Percentiles rank a stretch among this genome's conserved stretches.
Evolutionary conservation across 2,888 invertebrate species (phyloP).

Genomic region (Caenorhabditis sp.): DNA sequence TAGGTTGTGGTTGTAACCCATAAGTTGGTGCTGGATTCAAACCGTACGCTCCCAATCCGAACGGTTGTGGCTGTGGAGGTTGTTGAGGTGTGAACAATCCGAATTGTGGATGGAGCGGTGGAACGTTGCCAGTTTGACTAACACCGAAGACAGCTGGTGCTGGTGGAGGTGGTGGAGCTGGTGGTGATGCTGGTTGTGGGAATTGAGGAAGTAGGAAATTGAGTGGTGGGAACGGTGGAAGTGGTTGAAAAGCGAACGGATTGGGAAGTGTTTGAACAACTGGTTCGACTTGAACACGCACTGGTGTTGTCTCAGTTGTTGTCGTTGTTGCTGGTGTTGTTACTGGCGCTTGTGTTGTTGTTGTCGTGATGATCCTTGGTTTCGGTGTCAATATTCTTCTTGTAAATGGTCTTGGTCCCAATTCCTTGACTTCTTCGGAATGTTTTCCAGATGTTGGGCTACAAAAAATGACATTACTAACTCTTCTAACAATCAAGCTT

Average conservation of each 20-base stretch:
- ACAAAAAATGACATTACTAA: conserved; percentile 8
- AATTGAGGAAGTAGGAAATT: conserved; percentile 20
- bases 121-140: conserved; percentile 14
- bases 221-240: conserved; percentile 38
- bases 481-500: not conserved
- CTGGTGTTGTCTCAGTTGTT: conserved; percentile 17
- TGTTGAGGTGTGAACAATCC: conserved; percentile 27
- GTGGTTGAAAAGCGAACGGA: conserved; percentile 26
- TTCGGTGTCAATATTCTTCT: conserved; percentile 29
- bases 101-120: conserved; percentile 18
- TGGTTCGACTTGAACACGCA: conserved; percentile 32
- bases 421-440: not conserved
- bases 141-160: conserved; percentile 22
- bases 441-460: conserved; percentile 38
- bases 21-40: conserved; percentile 20
- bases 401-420: conserved; percentile 14
- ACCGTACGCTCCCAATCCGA: conserved; percentile 20
- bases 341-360: conserved; percentile 24
- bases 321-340: conserved; percentile 6
- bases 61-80: conserved; percentile 20
- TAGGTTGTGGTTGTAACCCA: conserved; percentile 22
- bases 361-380: conserved; percentile 23
- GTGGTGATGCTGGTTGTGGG: conserved; percentile 15
- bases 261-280: conserved; percentile 13
- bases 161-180: conserved; percentile 22